phyloP scores from a whole-genome alignment of 2,888 invertebrate species.

The Mythimna lalbum region DNA sequence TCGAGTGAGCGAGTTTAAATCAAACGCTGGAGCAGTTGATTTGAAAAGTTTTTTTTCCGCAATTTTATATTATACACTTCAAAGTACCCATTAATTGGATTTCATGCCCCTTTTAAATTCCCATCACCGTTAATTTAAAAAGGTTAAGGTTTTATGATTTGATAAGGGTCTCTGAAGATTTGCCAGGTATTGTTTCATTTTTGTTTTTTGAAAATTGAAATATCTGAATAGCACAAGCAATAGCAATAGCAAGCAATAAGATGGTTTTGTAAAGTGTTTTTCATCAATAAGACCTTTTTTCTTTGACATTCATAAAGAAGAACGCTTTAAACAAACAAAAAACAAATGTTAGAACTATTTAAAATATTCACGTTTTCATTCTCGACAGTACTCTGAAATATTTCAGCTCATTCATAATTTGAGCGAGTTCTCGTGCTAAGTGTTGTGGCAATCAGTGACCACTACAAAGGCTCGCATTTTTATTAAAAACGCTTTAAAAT shows the following conservation, averaged over 20 bases:
- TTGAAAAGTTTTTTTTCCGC: not conserved
- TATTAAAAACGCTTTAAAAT: conserved; percentile 7
- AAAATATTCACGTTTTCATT: not conserved
- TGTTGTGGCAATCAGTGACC: not conserved
- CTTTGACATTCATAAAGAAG: not conserved
- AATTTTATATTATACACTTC: not conserved
- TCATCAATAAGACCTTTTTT: not conserved
- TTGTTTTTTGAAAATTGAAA: conserved; percentile 12
- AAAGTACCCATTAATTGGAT: conserved; percentile 21
- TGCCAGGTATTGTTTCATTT: not conserved
- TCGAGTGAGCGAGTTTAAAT: not conserved
- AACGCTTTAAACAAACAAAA: not conserved
- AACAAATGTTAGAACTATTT: not conserved
- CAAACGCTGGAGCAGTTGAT: not conserved
- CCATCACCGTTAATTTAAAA: conserved; percentile 13
- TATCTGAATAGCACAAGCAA: conserved; percentile 2
- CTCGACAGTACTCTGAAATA: not conserved
- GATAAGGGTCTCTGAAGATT: conserved; percentile 17
- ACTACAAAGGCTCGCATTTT: conserved; percentile 5
- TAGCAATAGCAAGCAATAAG: not conserved
- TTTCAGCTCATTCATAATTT: conserved; percentile 10
- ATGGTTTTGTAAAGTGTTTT: not conserved
- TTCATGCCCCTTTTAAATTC: not conserved
- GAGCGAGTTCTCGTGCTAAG: not conserved
- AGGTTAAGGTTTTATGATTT: conserved; percentile 24